Percentiles rank a stretch among this genome's conserved stretches.
These are phyloP conservation scores for Drosophila mettleri DNA, from an alignment of 2,888 invertebrate species.

Conservation along the genomic window DNA sequence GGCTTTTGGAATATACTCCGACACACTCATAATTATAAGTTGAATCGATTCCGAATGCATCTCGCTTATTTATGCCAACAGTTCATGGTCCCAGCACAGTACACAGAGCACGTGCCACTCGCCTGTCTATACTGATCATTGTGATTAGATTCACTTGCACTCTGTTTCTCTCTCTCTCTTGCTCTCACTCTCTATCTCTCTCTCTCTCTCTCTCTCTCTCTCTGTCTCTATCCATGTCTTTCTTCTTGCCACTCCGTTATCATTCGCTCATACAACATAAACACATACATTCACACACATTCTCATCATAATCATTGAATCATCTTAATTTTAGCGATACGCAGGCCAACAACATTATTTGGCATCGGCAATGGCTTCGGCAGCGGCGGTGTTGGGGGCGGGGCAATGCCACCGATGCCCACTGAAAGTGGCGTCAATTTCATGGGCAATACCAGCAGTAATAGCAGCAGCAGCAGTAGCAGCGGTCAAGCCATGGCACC, in stretches of 20 bases:
- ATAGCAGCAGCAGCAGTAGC: conserved; percentile 53
- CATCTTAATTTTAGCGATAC: conserved; percentile 85
- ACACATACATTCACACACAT: conserved; percentile 38
- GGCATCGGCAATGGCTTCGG: conserved; percentile 74
- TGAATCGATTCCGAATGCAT: conserved; percentile 32
- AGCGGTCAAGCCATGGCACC: conserved; percentile 54
- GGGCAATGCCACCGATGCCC: conserved; percentile 30
- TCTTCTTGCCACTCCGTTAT: too few species aligned
- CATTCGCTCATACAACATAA: conserved; percentile 10
- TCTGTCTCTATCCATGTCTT: too few species aligned
- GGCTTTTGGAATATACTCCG: conserved; percentile 69
- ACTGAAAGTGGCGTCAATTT: conserved; percentile 51
- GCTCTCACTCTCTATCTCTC: conserved; percentile 3
- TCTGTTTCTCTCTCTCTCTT: conserved; percentile 3
- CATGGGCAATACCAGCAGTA: conserved; percentile 27
- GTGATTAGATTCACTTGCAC: conserved; percentile 22
- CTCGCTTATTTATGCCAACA: conserved; percentile 35
- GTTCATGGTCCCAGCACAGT: conserved; percentile 31
- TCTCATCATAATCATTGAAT: conserved; percentile 80
- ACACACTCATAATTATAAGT: conserved; percentile 36
- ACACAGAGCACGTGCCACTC: conserved; percentile 34
- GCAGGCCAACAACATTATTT: conserved; percentile 86
- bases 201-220: conserved; percentile 12
- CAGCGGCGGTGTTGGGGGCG: conserved; percentile 72
- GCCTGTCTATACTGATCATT: conserved; percentile 32